These are phyloP conservation scores for Apostichopus japonicus DNA, from an alignment of 35 echinoderm and acorn worm species.

Conservation along the genomic window DNA sequence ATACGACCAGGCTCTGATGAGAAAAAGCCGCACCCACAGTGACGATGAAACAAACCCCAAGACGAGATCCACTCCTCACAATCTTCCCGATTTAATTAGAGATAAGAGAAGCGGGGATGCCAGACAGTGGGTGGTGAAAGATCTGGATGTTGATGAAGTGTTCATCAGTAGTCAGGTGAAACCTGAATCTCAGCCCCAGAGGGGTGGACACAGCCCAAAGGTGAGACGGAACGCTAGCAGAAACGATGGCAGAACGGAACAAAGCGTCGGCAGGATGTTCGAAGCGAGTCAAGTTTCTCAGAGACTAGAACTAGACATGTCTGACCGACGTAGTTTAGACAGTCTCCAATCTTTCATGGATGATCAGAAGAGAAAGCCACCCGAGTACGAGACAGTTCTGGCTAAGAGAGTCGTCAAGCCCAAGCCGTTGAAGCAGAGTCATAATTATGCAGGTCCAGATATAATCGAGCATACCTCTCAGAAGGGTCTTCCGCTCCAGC, in stretches of 20 bases:
- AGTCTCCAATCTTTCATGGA: conserved; percentile 50
- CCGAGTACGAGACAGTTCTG: conserved; percentile 16
- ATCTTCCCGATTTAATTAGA: conserved; percentile 20
- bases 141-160: conserved; percentile 13
- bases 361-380: conserved; percentile 24
- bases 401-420: conserved; percentile 28
- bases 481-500: background rate
- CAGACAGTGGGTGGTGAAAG: conserved; percentile 18
- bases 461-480: conserved; percentile 17
- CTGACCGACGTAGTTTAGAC: conserved; percentile 25
- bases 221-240: background rate
- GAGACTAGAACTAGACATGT: background rate
- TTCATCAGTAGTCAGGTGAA: conserved; percentile 36
- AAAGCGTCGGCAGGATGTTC: background rate
- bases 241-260: background rate
- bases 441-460: conserved; percentile 12
- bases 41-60: conserved; percentile 1
- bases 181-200: conserved; percentile 24
- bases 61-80: background rate
- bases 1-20: conserved; percentile 18
- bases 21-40: background rate
- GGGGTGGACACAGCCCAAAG: background rate
- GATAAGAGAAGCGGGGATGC: background rate
- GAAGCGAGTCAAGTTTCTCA: background rate
- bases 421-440: conserved; percentile 33